phyloP scores from a whole-genome alignment of 2,113 vertebrate species.

The Falcunculus frontatus region DNA sequence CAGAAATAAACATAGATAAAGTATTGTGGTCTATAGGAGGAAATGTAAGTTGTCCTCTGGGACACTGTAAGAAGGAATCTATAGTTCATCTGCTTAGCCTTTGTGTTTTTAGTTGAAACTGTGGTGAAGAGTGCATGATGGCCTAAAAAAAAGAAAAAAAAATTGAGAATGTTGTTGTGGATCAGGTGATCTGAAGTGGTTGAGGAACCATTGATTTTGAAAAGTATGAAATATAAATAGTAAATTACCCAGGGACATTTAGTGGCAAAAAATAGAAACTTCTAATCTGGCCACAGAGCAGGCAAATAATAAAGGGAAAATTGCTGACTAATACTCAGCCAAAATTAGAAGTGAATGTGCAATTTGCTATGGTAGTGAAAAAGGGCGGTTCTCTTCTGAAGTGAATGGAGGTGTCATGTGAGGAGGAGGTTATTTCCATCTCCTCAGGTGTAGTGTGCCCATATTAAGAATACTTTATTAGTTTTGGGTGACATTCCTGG shows the following conservation, averaged over 20 bases:
- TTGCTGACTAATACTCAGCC: not conserved
- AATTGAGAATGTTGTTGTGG: not conserved
- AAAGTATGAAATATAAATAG: constrained; percentile 29
- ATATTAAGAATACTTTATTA: not conserved
- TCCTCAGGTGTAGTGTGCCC: not conserved
- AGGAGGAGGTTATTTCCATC: not conserved
- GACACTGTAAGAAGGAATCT: not conserved
- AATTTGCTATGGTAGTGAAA: not conserved
- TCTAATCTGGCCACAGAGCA: not conserved
- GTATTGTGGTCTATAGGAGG: not conserved
- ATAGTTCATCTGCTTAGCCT: not conserved
- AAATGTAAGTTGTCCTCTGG: not conserved
- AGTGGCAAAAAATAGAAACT: constrained; percentile 36
- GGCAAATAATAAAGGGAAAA: not conserved
- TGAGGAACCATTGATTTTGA: not conserved
- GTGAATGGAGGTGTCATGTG: not conserved
- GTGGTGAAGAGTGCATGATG: not conserved
- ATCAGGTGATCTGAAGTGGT: not conserved
- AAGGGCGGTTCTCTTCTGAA: not conserved
- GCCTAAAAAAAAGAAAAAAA: not conserved
- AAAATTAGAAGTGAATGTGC: not conserved
- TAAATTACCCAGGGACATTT: not conserved
- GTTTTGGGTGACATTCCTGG: not conserved
- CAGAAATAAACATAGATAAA: not conserved
- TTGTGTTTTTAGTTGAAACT: not conserved